A percentile compares a stretch with the other conserved stretches of the same genome.
phyloP scores from a whole-genome alignment of 2,888 invertebrate species.

The Campaea margaritaria region DNA sequence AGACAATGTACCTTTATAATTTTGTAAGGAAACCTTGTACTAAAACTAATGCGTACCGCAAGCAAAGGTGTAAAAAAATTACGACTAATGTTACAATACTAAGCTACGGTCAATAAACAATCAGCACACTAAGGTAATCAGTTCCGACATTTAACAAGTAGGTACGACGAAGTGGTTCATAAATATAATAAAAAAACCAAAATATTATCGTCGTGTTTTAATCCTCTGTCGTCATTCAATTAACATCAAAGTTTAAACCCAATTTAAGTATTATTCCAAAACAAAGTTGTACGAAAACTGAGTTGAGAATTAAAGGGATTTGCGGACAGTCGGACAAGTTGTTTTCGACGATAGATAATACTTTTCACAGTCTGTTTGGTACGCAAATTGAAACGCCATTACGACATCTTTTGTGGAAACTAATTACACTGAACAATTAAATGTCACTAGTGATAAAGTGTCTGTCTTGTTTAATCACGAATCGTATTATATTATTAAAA shows the following conservation, averaged over 20 bases:
- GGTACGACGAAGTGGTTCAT: too few species aligned
- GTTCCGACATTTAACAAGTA: too few species aligned
- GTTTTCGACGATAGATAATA: constrained; percentile 26
- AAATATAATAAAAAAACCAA: too few species aligned
- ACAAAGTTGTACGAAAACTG: constrained; percentile 15
- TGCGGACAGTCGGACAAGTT: constrained; percentile 20
- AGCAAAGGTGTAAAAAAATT: too few species aligned
- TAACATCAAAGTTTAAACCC: constrained; percentile 24
- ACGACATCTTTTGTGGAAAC: constrained; percentile 19
- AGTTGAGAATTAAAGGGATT: constrained; percentile 21
- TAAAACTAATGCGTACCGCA: too few species aligned
- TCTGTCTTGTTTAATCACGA: neutral
- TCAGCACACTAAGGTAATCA: too few species aligned
- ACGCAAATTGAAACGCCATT: constrained; percentile 20
- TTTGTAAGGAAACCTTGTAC: too few species aligned
- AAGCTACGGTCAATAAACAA: too few species aligned
- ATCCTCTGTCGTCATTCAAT: constrained; percentile 20
- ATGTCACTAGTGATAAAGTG: constrained; percentile 10
- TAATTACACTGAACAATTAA: constrained; percentile 23
- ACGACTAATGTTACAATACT: too few species aligned
- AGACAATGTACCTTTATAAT: too few species aligned
- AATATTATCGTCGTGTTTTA: neutral
- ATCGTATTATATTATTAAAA: too few species aligned
- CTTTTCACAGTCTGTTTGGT: constrained; percentile 27
- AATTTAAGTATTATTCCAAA: constrained; percentile 21